Percentiles rank a stretch among this genome's conserved stretches.
These are phyloP conservation scores for Loripinus fragilis DNA, from an alignment of 2,888 invertebrate genomes.

Conservation along the genomic window DNA sequence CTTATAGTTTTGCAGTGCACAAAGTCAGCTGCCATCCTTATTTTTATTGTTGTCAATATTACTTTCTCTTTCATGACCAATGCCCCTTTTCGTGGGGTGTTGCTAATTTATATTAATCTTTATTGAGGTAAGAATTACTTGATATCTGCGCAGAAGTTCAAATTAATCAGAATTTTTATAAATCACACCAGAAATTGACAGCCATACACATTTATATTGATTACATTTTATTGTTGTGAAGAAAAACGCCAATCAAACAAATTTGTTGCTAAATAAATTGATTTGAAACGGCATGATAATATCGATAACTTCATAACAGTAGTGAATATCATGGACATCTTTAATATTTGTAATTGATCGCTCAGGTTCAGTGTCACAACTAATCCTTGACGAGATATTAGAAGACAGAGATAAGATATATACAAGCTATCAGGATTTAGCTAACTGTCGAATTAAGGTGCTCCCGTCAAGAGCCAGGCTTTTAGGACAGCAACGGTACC, in stretches of 20 bases:
- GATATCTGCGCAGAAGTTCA: conserved; percentile 14
- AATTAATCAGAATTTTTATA: conserved; percentile 28
- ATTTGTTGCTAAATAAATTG: conserved; percentile 40
- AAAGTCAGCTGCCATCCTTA: background rate
- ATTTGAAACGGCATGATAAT: conserved; percentile 26
- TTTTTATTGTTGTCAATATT: no score
- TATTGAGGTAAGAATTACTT: conserved; percentile 12
- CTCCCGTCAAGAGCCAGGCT: no score
- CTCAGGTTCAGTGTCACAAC: conserved; percentile 10
- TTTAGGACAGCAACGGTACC: no score
- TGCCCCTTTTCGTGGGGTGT: no score
- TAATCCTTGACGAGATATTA: conserved; percentile 7
- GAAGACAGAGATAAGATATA: conserved; percentile 6
- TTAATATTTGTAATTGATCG: conserved; percentile 29
- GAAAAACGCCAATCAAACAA: conserved; percentile 35
- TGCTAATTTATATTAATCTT: conserved; percentile 21
- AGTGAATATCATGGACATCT: conserved; percentile 9
- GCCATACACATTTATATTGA: conserved; percentile 41
- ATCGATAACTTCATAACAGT: conserved; percentile 28
- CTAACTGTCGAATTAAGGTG: no score
- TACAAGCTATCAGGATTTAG: no score
- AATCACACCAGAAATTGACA: conserved; percentile 35
- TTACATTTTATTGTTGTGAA: conserved; percentile 41
- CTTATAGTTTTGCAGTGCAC: no score
- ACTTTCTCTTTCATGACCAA: no score